Base-by-base conservation (phyloP, 2,797 vertebrate species). In the Adelosebastes latens region DNA sequence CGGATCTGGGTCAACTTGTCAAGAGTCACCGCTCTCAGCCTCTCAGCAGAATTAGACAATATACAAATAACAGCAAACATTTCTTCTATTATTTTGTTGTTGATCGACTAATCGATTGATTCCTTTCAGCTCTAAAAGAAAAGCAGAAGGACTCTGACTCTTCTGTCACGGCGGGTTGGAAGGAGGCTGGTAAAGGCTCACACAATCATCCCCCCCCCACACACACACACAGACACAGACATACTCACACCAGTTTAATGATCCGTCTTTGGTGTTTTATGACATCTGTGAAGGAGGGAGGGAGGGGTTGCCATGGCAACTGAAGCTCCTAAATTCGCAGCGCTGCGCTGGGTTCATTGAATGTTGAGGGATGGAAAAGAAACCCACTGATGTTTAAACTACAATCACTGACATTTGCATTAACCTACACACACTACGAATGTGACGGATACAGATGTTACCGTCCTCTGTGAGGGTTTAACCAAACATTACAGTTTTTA, bases 271-370 rank as follows among this genome's bases (percentile, higher is more conserved):
- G 53, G 72, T 72, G 81, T 80, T 91, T 90, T 85, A 90, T 92
- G 67, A 75, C 76, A 72, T 89, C 77, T 79, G 59, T 53, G 74
- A 74, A 31, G 69, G 70, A 67, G 49, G 56, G 52, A 63, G 56
- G 16, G 63, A 25, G 22, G 8, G 25, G 94, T 94, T 95, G 59
- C 65, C 90, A 93, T 94, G 83, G 91, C 71, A 94, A 95, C 94
- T 59, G 58, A 69, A 25, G 72, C 70, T 78, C 85, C 82, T 72
- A 82, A 79, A 91, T 87, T 79, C 78, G 20, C 75, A 82, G 84
- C 61, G 69, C 52, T 60, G 87, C 72, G 71, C 56, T 46, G 13
- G 36, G 60, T 74, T 66, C 55, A 29, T 12, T 27, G 27, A 11
- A n/a, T 9, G 39, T 32, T 56, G 56, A 55, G 27, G 58, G 65